Evolutionary conservation across 1,140 invertebrate species (phyloP).

Genomic region (Pygmarrhopalites habei): DNA sequence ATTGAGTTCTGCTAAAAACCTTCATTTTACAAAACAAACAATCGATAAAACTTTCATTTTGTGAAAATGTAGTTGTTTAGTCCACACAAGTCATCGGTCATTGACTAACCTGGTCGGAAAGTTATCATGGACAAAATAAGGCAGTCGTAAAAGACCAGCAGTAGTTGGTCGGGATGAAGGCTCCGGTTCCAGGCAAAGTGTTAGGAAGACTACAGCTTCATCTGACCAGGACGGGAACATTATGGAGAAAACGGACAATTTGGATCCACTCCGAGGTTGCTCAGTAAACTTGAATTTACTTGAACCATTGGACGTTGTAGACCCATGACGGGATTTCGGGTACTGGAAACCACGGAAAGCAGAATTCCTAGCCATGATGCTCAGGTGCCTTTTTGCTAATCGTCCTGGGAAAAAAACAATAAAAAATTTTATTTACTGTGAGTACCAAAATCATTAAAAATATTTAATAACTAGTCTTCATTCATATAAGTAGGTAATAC

Average conservation of each 20-base stretch:
- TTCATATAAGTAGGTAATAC: no score
- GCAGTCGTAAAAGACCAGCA: slow-evolving; percentile 29
- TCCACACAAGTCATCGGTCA: no score
- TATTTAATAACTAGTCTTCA: no score
- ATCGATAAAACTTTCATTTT: no score
- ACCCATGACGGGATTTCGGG: slow-evolving; percentile 34
- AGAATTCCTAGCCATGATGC: slow-evolving; percentile 37
- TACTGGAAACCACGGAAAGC: slow-evolving; percentile 38
- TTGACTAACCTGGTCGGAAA: slow-evolving; percentile 35
- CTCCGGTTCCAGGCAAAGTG: slow-evolving; percentile 37
- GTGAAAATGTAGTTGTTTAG: no score
- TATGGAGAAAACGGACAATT: slow-evolving; percentile 28
- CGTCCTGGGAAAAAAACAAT: slow-evolving; percentile 20
- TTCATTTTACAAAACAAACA: no score
- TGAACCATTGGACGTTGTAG: slow-evolving; percentile 33
- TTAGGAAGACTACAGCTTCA: slow-evolving; percentile 33
- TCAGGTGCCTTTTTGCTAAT: slow-evolving; percentile 34
- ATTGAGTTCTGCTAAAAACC: slow-evolving; percentile 35
- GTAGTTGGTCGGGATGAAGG: slow-evolving; percentile 31
- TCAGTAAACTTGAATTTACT: slow-evolving; percentile 14
- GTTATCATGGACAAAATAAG: slow-evolving; percentile 38
- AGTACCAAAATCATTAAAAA: no score
- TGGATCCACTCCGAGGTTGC: slow-evolving; percentile 17
- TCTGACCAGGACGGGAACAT: slow-evolving; percentile 39
- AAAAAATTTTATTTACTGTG: background rate